These are phyloP conservation scores for Capreolus pygargus DNA, from an alignment of 2,113 vertebrate genomes.

Conservation along the genomic window DNA sequence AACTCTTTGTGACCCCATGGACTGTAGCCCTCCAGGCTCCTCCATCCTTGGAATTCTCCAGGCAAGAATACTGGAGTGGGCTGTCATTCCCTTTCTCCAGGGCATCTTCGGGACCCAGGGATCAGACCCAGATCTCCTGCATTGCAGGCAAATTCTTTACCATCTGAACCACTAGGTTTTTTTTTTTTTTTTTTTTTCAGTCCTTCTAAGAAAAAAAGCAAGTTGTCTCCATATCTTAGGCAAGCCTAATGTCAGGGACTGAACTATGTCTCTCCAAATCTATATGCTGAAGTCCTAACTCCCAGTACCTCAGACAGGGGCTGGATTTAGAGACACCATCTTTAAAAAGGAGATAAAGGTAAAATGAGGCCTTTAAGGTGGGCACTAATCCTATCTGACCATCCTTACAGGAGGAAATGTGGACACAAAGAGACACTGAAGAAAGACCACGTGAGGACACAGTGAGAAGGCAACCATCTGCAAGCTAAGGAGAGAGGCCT, in stretches of 20 bases:
- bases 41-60: neutral
- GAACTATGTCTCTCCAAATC: neutral
- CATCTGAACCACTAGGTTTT: neutral
- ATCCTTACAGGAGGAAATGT: neutral
- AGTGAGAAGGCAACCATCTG: neutral
- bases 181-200: neutral
- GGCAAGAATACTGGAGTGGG: neutral
- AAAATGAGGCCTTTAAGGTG: neutral
- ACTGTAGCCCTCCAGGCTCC: neutral
- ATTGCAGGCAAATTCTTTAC: neutral
- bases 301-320: neutral
- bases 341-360: neutral
- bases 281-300: neutral
- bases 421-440: neutral
- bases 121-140: neutral
- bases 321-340: neutral
- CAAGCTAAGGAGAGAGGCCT: neutral
- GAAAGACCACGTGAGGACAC: neutral
- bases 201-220: neutral
- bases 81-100: neutral
- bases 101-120: neutral
- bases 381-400: neutral
- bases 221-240: neutral
- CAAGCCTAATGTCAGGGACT: neutral
- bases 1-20: neutral